Evolutionary conservation across 53 echinoderm and acorn worm genomes (phyloP).

Genomic region (Echinarachnius parma): DNA sequence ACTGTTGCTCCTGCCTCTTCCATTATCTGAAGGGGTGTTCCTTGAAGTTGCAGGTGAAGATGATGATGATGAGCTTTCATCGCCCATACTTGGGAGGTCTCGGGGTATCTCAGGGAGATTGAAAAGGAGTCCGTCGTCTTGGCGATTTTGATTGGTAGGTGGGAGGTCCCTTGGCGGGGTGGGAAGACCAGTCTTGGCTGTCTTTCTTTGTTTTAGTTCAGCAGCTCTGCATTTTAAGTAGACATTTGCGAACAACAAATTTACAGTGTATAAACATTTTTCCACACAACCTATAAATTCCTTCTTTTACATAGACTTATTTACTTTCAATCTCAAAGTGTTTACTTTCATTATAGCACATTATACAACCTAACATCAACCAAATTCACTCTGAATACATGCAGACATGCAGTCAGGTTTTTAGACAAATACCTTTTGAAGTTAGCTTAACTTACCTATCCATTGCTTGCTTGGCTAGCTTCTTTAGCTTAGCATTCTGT

Average conservation of each 20-base stretch:
- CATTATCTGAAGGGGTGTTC: slow-evolving; percentile 45
- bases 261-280: too few species aligned
- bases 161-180: slow-evolving; percentile 56
- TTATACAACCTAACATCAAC: too few species aligned
- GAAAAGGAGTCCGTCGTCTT: not conserved
- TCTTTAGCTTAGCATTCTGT: slow-evolving; percentile 64
- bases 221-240: too few species aligned
- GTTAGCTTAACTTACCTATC: slow-evolving; percentile 70
- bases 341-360: too few species aligned
- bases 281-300: too few species aligned
- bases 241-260: too few species aligned
- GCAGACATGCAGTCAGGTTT: too few species aligned
- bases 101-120: slow-evolving; percentile 16
- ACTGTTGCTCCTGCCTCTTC: slow-evolving; percentile 29
- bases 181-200: too few species aligned
- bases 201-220: too few species aligned
- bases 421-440: not conserved
- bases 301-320: too few species aligned
- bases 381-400: too few species aligned
- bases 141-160: slow-evolving; percentile 16
- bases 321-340: too few species aligned
- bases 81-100: slow-evolving; percentile 20
- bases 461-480: slow-evolving; percentile 78
- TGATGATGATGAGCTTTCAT: not conserved
- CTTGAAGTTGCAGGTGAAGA: slow-evolving; percentile 7